Evolutionary conservation across 2,113 vertebrate species (phyloP).

Genomic region (Gasterosteus nipponicus): DNA sequence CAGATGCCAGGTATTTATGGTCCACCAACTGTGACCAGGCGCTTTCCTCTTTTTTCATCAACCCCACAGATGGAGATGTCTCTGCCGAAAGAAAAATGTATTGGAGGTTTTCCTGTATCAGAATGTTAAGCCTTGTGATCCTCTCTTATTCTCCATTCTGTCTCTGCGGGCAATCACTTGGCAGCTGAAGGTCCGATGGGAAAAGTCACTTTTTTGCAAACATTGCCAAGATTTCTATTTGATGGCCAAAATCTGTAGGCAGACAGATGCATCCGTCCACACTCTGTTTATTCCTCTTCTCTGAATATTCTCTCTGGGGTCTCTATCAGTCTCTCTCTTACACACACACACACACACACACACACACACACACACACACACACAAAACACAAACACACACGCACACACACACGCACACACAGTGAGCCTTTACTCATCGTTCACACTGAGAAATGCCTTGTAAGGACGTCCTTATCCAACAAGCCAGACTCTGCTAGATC

Average conservation of each 20-base stretch:
- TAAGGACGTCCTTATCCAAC: conserved; percentile 76
- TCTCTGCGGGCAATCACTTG: conserved; percentile 60
- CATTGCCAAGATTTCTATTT: conserved; percentile 69
- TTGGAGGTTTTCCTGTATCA: conserved; percentile 36
- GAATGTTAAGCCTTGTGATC: conserved; percentile 38
- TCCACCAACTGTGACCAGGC: not conserved
- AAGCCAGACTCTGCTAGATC: conserved; percentile 72
- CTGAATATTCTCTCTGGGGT: conserved; percentile 37
- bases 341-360: conserved; percentile 15
- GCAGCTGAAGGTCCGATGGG: conserved; percentile 48
- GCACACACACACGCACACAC: conserved; percentile 40
- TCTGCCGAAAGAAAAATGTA: conserved; percentile 37
- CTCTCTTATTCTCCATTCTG: conserved; percentile 39
- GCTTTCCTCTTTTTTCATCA: conserved; percentile 1
- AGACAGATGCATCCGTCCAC: conserved; percentile 61
- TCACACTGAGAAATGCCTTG: conserved; percentile 72
- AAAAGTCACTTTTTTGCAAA: conserved; percentile 62
- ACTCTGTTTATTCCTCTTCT: conserved; percentile 50
- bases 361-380: conserved; percentile 31
- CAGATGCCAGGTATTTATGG: too few species aligned
- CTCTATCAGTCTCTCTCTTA: conserved; percentile 26
- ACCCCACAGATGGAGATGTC: conserved; percentile 29
- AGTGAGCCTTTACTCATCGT: conserved; percentile 65
- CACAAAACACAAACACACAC: too few species aligned
- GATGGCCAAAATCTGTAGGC: conserved; percentile 60